Conservation (phyloP, 2,797 vertebrate genomes). For the Petrocephalus sullivani region DNA sequence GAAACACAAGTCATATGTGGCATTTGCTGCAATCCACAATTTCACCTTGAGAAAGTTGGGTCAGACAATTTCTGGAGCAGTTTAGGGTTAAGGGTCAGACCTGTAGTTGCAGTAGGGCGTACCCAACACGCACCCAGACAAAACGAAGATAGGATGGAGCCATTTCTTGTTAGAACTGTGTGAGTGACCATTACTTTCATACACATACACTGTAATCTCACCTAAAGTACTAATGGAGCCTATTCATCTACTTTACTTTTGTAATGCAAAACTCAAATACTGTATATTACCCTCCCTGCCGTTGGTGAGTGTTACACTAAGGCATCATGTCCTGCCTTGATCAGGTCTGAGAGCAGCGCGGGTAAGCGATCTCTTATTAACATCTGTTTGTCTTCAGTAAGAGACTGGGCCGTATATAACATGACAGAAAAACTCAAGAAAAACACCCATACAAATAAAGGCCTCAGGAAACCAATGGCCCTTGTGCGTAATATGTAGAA, state of each 20-base stretch:
- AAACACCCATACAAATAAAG: not conserved
- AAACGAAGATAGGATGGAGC: not conserved
- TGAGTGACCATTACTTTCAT: constrained; percentile 29
- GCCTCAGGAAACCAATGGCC: not conserved
- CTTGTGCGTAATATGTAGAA: not conserved
- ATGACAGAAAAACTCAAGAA: not conserved
- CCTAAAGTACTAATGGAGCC: constrained; percentile 28
- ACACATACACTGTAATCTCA: constrained; percentile 22
- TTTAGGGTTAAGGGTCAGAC: not conserved
- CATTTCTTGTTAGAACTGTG: not conserved
- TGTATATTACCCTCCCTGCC: not conserved
- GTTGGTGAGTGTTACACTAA: not conserved
- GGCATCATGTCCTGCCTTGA: not conserved
- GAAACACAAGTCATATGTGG: not conserved
- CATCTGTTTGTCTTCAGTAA: not conserved
- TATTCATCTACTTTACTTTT: constrained; percentile 31
- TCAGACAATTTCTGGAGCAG: not conserved
- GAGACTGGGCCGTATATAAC: not conserved
- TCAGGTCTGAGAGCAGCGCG: not conserved
- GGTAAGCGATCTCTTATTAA: not conserved
- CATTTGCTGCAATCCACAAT: not conserved
- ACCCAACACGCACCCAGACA: constrained; percentile 14
- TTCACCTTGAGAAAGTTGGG: not conserved
- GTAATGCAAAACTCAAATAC: not conserved
- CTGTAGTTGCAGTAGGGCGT: not conserved